A percentile compares a stretch with the other conserved stretches of the same genome.
These are phyloP conservation scores for Macrotis lagotis DNA, from an alignment of 2,113 vertebrate species.

Conservation along the genomic window DNA sequence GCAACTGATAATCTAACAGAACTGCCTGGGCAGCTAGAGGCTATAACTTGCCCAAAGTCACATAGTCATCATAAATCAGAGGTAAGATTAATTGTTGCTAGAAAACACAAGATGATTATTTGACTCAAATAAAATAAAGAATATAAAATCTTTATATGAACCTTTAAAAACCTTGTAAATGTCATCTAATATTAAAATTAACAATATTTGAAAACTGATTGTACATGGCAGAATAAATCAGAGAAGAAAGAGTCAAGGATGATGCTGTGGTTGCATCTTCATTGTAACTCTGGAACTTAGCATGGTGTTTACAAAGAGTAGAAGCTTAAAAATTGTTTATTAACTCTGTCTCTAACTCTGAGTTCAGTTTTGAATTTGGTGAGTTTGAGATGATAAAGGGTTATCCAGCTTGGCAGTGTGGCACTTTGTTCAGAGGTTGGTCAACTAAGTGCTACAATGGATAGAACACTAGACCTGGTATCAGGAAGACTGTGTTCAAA, in stretches of 20 bases:
- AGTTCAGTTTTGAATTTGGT: neutral
- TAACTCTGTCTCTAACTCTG: neutral
- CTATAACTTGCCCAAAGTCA: neutral
- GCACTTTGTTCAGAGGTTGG: neutral
- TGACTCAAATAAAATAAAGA: neutral
- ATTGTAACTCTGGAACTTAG: neutral
- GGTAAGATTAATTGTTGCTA: neutral
- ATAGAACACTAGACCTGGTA: neutral
- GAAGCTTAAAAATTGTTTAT: neutral
- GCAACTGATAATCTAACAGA: neutral
- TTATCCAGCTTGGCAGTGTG: neutral
- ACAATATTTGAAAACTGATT: neutral
- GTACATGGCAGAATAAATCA: neutral
- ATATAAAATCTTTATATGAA: neutral
- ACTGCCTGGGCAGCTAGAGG: neutral
- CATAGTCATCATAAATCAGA: neutral
- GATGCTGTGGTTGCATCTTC: neutral
- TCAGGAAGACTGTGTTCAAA: neutral
- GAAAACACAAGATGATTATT: neutral
- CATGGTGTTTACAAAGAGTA: neutral
- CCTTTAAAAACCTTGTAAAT: neutral
- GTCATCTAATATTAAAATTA: neutral
- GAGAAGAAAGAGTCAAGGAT: neutral
- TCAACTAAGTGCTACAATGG: neutral
- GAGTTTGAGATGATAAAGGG: neutral